Conservation (phyloP, 1,140 invertebrate species). For the Hesperophylax magnus region DNA sequence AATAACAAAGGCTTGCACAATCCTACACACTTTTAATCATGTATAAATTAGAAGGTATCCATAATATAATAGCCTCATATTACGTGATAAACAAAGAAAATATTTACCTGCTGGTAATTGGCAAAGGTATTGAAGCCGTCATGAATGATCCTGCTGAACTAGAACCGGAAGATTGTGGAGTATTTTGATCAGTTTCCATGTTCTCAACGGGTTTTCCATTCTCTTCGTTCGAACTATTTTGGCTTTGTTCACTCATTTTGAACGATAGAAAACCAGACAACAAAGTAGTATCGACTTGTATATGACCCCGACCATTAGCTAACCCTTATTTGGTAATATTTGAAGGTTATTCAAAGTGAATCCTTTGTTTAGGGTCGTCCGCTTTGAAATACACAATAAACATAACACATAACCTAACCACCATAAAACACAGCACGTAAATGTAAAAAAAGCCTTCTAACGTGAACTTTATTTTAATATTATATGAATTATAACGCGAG, state of each 20-base stretch:
- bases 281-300: too few relatives aligned
- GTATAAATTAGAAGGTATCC: conserved; percentile 14
- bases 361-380: conserved; percentile 23
- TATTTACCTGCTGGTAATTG: conserved; percentile 42
- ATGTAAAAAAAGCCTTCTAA: not conserved
- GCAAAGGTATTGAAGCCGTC: conserved; percentile 49
- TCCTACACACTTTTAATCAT: conserved; percentile 9
- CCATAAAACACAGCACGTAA: not conserved
- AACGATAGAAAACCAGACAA: not conserved
- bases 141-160: conserved; percentile 39
- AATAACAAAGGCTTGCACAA: conserved; percentile 11
- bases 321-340: conserved; percentile 24
- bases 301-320: not conserved
- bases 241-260: conserved; percentile 39
- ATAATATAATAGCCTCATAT: too few relatives aligned
- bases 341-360: conserved; percentile 13
- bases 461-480: too few relatives aligned
- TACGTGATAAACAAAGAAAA: not conserved
- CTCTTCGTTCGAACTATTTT: conserved; percentile 18
- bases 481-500: too few relatives aligned
- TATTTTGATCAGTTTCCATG: conserved; percentile 19
- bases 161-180: not conserved
- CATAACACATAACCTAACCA: conserved; percentile 30
- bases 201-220: conserved; percentile 4
- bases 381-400: conserved; percentile 8